These are phyloP conservation scores for Drosophila rhopaloa DNA, from an alignment of 1,140 invertebrate genomes.

Conservation along the genomic window DNA sequence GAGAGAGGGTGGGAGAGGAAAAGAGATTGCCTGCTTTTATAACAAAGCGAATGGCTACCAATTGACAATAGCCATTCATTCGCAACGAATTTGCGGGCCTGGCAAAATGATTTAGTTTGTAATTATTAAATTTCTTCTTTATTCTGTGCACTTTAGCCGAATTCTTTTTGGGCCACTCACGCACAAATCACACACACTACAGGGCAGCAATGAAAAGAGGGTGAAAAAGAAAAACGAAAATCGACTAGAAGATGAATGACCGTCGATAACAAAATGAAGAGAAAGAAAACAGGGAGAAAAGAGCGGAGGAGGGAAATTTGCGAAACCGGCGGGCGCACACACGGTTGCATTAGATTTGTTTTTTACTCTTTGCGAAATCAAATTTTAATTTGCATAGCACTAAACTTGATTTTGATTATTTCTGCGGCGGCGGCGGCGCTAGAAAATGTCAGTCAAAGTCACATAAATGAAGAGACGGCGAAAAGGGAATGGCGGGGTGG, in stretches of 20 bases:
- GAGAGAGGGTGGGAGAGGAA: slow-evolving; percentile 15
- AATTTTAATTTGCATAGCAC: slow-evolving; percentile 30
- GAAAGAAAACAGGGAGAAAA: slow-evolving; percentile 51
- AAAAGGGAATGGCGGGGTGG: slow-evolving; percentile 54
- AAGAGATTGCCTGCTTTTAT: slow-evolving; percentile 30
- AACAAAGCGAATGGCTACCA: slow-evolving; percentile 49
- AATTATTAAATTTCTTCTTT: slow-evolving; percentile 38
- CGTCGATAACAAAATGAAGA: slow-evolving; percentile 74
- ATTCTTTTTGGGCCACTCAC: slow-evolving; percentile 37
- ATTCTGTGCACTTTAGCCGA: slow-evolving; percentile 16
- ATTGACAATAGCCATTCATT: slow-evolving; percentile 49
- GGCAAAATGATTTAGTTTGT: slow-evolving; percentile 36
- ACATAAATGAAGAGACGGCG: slow-evolving; percentile 36
- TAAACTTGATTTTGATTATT: slow-evolving; percentile 63
- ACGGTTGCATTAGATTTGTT: slow-evolving; percentile 58
- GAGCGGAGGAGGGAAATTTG: slow-evolving; percentile 55
- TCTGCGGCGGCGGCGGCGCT: slow-evolving; percentile 28
- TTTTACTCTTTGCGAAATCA: slow-evolving; percentile 4
- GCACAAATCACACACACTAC: slow-evolving; percentile 36
- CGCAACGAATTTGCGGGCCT: slow-evolving; percentile 33
- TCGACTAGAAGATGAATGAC: slow-evolving; percentile 77
- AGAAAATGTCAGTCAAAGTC: slow-evolving; percentile 71
- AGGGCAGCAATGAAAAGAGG: slow-evolving; percentile 38
- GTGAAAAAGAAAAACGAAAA: slow-evolving; percentile 64
- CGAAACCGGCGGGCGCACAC: slow-evolving; percentile 50